Evolutionary conservation across 2,888 invertebrate genomes (phyloP).

Genomic region (Sinelater perroti): DNA sequence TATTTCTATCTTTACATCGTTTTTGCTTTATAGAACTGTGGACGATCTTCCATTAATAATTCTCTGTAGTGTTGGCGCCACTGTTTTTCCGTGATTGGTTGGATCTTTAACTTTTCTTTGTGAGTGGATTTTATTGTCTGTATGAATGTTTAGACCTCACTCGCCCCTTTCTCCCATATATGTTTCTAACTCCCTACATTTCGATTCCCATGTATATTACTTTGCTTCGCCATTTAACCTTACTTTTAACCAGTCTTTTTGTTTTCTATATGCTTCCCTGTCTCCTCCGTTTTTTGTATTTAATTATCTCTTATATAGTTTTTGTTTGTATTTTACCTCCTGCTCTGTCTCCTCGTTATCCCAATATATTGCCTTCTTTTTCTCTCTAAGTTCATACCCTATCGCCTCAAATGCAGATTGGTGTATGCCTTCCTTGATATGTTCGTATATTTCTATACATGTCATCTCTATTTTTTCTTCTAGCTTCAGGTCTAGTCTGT

Average conservation of each 20-base stretch:
- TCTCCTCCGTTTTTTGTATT: neutral
- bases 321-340: slow-evolving; percentile 7
- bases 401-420: neutral
- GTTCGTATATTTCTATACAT: neutral
- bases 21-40: neutral
- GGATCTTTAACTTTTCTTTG: slow-evolving; percentile 3
- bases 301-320: no score
- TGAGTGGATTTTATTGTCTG: slow-evolving; percentile 1
- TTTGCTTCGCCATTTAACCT: slow-evolving; percentile 2
- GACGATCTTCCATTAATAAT: neutral
- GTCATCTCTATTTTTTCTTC: neutral
- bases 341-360: neutral
- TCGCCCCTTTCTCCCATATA: neutral
- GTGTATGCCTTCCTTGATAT: neutral
- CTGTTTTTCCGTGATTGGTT: neutral
- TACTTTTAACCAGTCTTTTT: slow-evolving; percentile 8
- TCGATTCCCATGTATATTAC: slow-evolving; percentile 1
- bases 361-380: slow-evolving; percentile 2
- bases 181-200: neutral
- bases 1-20: no score
- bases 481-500: slow-evolving; percentile 4
- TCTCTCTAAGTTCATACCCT: slow-evolving; percentile 1
- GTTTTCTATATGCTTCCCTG: slow-evolving; percentile 1
- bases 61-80: neutral
- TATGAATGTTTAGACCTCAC: slow-evolving; percentile 5